These are phyloP conservation scores for Siderastrea siderea DNA, from an alignment of 92 coral and sea anemone genomes.

Conservation along the genomic window DNA sequence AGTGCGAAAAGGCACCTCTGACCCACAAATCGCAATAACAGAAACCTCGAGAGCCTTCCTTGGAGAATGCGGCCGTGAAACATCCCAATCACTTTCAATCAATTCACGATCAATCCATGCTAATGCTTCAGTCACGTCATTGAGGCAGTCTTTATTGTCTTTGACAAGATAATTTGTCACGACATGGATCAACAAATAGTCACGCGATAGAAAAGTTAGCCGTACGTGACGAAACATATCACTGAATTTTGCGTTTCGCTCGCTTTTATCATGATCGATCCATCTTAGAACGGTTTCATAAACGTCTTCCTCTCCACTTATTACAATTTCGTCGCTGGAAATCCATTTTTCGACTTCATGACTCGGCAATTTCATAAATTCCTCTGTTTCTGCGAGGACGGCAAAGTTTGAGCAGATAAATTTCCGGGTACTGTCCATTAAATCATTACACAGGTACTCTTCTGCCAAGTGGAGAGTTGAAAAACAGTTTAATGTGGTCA, in stretches of 20 bases:
- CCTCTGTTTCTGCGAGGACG: not conserved
- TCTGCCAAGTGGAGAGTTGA: not conserved
- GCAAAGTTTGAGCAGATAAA: constrained; percentile 1
- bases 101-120: not conserved
- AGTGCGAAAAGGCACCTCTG: not conserved
- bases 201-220: constrained; percentile 15
- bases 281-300: not conserved
- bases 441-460: not conserved
- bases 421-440: not conserved
- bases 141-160: not conserved
- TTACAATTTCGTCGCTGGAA: constrained; percentile 12
- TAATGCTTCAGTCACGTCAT: constrained; percentile 1
- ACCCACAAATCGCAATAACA: too few species aligned
- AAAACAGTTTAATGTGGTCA: not conserved
- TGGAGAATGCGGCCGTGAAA: constrained; percentile 28
- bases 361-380: constrained; percentile 1
- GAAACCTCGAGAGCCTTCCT: not conserved
- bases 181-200: constrained; percentile 1
- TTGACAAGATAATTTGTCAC: constrained; percentile 10
- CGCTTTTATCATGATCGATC: not conserved
- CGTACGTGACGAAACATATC: constrained; percentile 22
- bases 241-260: constrained; percentile 8
- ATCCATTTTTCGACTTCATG: constrained; percentile 16
- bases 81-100: not conserved
- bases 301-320: constrained; percentile 13